phyloP scores from a whole-genome alignment of 2,113 vertebrate species.

The Scatophagus argus region DNA sequence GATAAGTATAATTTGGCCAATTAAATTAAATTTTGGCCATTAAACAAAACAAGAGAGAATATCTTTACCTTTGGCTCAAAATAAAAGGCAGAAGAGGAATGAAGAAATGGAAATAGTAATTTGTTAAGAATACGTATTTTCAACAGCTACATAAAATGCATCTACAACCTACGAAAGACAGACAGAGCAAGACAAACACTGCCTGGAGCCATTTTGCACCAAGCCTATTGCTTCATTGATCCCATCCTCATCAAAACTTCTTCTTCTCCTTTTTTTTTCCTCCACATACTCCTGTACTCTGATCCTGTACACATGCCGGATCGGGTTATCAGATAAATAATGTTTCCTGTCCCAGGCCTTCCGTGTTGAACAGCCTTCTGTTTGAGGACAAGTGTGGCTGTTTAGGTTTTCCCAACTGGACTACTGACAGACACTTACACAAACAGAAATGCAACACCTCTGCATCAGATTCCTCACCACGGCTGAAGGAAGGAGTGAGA shows the following conservation, averaged over 20 bases:
- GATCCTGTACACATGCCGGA: background rate
- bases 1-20: constrained; percentile 50
- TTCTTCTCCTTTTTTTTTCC: background rate
- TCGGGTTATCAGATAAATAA: constrained; percentile 22
- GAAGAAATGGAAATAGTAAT: background rate
- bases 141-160: background rate
- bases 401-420: constrained; percentile 68
- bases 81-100: constrained; percentile 3
- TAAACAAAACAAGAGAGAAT: background rate
- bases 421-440: constrained; percentile 61
- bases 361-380: constrained; percentile 25
- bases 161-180: background rate
- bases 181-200: background rate
- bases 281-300: constrained; percentile 14
- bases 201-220: constrained; percentile 16
- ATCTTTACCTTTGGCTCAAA: constrained; percentile 9
- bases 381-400: constrained; percentile 53
- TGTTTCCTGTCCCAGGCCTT: constrained; percentile 10
- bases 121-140: background rate
- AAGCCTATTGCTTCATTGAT: constrained; percentile 9
- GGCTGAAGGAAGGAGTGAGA: constrained; percentile 64
- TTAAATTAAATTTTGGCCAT: too few relatives aligned
- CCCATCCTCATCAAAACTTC: constrained; percentile 10
- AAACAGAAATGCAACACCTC: constrained; percentile 83
- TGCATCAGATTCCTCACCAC: constrained; percentile 82